phyloP scores from a whole-genome alignment of 1,140 invertebrate genomes.

The Trypoxylus dichotomus region DNA sequence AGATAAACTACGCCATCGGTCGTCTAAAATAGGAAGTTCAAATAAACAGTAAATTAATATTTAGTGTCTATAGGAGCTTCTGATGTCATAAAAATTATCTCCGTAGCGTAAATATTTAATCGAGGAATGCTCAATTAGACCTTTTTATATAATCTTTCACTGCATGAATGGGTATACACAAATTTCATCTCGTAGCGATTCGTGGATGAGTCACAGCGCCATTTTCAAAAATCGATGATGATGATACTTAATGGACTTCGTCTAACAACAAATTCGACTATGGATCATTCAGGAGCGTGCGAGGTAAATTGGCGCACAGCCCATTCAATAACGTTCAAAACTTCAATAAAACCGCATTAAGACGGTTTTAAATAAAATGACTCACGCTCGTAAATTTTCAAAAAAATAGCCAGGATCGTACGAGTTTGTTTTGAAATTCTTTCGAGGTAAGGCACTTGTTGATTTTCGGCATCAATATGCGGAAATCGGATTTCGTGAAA shows the following conservation, averaged over 20 bases:
- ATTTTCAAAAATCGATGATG: neutral
- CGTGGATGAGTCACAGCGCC: neutral
- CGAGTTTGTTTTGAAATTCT: neutral
- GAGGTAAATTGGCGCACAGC: neutral
- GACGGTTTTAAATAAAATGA: neutral
- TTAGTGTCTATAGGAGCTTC: neutral
- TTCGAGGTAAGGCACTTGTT: too few species aligned
- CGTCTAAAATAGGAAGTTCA: conserved; percentile 2
- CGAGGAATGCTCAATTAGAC: neutral
- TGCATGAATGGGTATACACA: conserved; percentile 2
- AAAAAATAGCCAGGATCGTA: neutral
- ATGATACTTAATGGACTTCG: neutral
- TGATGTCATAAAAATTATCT: conserved; percentile 4
- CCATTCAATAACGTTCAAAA: neutral
- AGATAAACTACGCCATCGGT: neutral
- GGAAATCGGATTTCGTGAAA: too few species aligned
- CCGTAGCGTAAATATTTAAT: neutral
- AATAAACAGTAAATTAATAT: conserved; percentile 8
- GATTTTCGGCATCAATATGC: too few species aligned
- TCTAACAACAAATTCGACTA: neutral
- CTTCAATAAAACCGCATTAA: neutral
- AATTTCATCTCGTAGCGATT: neutral
- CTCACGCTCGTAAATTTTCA: neutral
- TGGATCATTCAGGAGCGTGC: neutral
- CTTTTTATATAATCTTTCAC: neutral